phyloP scores from a whole-genome alignment of 2,888 invertebrate species.

The Ceriagrion tenellum region DNA sequence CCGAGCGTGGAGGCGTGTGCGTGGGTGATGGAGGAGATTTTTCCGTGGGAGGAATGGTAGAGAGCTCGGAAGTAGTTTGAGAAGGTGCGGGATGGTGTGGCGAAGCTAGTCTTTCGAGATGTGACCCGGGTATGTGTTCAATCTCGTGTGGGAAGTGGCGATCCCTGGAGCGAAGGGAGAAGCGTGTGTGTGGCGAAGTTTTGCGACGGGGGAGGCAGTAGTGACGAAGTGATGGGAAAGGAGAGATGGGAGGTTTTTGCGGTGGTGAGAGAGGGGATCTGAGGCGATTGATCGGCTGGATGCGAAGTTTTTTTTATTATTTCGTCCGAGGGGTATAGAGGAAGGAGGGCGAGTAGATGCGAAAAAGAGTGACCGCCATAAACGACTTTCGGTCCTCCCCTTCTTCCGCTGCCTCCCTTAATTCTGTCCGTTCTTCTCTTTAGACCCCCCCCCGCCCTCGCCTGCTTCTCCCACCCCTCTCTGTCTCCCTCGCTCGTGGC shows the following conservation, averaged over 20 bases:
- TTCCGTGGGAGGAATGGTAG: background rate
- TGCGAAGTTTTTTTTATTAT: background rate
- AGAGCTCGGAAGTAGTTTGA: background rate
- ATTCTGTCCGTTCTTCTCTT: background rate
- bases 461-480: background rate
- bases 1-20: background rate
- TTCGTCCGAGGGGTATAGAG: background rate
- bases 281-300: constrained; percentile 39
- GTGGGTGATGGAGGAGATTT: background rate
- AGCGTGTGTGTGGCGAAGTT: background rate
- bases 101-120: background rate
- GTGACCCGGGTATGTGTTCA: background rate
- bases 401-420: background rate
- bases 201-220: background rate
- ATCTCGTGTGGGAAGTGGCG: background rate
- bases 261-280: background rate
- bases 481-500: background rate
- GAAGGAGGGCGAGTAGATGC: background rate
- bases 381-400: too few relatives aligned
- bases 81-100: background rate
- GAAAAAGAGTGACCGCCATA: constrained; percentile 22
- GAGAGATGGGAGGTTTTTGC: background rate
- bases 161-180: background rate
- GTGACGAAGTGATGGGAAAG: too few relatives aligned
- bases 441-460: background rate